A percentile compares a stretch with the other conserved stretches of the same genome.
Conservation (phyloP, 2,113 vertebrate species). For the Poicephalus meyeri region DNA sequence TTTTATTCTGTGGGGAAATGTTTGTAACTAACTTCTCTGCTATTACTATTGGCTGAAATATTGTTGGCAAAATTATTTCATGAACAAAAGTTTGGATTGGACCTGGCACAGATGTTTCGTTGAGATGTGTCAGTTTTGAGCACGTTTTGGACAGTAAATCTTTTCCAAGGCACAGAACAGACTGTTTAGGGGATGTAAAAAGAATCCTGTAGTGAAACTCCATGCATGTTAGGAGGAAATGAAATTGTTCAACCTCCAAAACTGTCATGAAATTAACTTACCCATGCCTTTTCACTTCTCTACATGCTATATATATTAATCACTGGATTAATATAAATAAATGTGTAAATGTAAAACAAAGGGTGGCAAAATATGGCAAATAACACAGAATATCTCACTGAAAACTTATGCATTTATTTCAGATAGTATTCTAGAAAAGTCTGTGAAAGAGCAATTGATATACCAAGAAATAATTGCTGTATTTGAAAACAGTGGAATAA, state of each 20-base stretch:
- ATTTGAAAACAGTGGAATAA: conserved; percentile 49
- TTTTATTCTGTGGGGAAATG: background rate
- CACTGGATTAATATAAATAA: background rate
- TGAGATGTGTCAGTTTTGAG: background rate
- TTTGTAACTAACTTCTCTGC: background rate
- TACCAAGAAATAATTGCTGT: background rate
- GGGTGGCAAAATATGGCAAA: background rate
- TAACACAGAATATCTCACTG: background rate
- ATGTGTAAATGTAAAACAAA: background rate
- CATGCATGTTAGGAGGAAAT: background rate
- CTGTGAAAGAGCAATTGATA: background rate
- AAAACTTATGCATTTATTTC: background rate
- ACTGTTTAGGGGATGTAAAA: background rate
- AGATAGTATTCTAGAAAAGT: background rate
- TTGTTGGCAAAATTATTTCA: background rate
- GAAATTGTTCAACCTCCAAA: background rate
- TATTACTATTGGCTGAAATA: background rate
- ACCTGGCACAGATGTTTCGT: background rate
- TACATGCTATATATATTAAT: background rate
- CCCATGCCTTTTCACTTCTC: background rate
- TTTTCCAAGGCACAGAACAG: background rate
- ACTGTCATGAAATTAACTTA: background rate
- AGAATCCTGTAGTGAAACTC: background rate
- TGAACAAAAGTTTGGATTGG: background rate
- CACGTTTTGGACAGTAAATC: background rate